Evolutionary conservation across 1,140 invertebrate genomes (phyloP).

Genomic region (Pseudoatta argentina): DNA sequence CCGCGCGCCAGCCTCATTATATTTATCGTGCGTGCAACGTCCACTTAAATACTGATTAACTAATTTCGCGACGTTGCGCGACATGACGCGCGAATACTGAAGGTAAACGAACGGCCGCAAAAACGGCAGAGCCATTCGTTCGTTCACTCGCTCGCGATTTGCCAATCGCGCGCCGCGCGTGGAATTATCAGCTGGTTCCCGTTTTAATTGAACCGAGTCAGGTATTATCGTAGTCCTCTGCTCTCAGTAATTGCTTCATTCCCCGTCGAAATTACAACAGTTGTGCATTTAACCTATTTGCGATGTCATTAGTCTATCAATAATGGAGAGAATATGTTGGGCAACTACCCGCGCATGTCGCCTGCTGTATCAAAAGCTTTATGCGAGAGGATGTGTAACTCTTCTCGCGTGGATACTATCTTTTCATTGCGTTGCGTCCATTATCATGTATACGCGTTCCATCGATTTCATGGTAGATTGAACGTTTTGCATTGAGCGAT

Average conservation of each 20-base stretch:
- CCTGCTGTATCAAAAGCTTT: slow-evolving; percentile 32
- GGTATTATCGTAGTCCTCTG: slow-evolving; percentile 53
- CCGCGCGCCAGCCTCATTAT: not conserved
- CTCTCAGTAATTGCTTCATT: slow-evolving; percentile 59
- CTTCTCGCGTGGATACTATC: slow-evolving; percentile 3
- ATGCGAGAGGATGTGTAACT: slow-evolving; percentile 28
- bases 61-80: slow-evolving; percentile 60
- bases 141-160: slow-evolving; percentile 36
- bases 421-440: not conserved
- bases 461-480: not conserved
- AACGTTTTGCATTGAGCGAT: not conserved
- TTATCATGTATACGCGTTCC: not conserved
- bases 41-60: slow-evolving; percentile 62
- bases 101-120: slow-evolving; percentile 56
- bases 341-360: slow-evolving; percentile 41
- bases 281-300: slow-evolving; percentile 64
- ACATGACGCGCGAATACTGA: slow-evolving; percentile 32
- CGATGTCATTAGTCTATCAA: slow-evolving; percentile 68
- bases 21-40: slow-evolving; percentile 59
- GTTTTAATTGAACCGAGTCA: slow-evolving; percentile 57
- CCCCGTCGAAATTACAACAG: slow-evolving; percentile 60
- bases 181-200: slow-evolving; percentile 54
- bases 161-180: slow-evolving; percentile 27
- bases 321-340: slow-evolving; percentile 53
- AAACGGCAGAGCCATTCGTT: not conserved